Base-by-base conservation (phyloP, 1,140 invertebrate genomes). In the Rhagoletis zephyria region DNA sequence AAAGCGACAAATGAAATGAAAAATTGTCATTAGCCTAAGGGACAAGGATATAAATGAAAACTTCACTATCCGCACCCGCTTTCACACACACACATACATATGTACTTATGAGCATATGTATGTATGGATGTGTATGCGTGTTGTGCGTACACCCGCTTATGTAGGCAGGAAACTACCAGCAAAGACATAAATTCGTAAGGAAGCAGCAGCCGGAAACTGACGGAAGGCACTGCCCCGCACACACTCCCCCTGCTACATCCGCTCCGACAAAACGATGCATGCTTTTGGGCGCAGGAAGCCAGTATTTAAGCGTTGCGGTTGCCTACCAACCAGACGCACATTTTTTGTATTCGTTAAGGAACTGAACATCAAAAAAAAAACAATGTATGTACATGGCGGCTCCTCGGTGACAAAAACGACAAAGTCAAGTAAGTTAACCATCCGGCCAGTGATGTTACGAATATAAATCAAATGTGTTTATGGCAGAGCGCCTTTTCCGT, bases 11-110 rank as follows among this genome's bases (percentile, higher is more conserved):
- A 87, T 56, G 45, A 77, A 87, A 87, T 87, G 87, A 87, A 81
- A 87, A 87, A 87, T 87, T 87, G 87, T 87, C 87, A 87, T 87
- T 87, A 77, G 59, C 56, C 14, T 42, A 59, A 60, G 48, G 70
- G 67, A 81, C 65, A 87, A 56, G 61, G 67, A 87, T 63, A 61
- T 61, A 59, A 19, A 64, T 63, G 81, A 64, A 86, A 61, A 64
- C 40, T 86, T 86, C 30, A 19, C 30, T 42, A 14, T 59, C 0
- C 51, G 30, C 51, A 59, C 9, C 12, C 16, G 40, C 10, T 3
- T 1, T 30, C 30, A 30, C 30, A 56, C 10, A 56, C 16, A 45
- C 1, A 45, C 10, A 1, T 10, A 56, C 51, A 56, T 56, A 56
- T 10, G 10, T 7, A 56, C 10, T 4, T n/a, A 77, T 48, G 14